Evolutionary conservation across 92 coral and sea anemone species (phyloP).

Genomic region (Parazoanthus atlanticus): DNA sequence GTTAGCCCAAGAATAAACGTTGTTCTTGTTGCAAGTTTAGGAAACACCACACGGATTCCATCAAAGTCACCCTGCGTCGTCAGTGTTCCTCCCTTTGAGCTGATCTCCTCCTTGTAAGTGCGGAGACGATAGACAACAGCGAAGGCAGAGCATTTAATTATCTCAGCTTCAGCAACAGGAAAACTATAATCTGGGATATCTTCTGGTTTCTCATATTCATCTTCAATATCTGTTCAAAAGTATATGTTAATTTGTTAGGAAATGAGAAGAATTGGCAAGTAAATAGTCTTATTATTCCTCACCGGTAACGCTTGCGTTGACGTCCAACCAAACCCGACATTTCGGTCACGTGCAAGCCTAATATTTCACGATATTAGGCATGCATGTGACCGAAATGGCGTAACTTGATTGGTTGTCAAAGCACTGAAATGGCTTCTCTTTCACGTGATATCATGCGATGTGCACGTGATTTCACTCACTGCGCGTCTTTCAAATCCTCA

Average conservation of each 20-base stretch:
- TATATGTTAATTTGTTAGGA: not conserved
- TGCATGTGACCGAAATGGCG: too few species aligned
- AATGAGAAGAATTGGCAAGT: not conserved
- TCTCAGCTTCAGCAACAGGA: constrained; percentile 24
- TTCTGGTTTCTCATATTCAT: constrained; percentile 18
- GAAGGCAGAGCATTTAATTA: constrained; percentile 12
- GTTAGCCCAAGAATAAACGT: constrained; percentile 9
- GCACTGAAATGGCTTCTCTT: too few species aligned
- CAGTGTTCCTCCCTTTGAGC: constrained; percentile 3
- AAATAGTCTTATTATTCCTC: too few species aligned
- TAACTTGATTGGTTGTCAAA: too few species aligned
- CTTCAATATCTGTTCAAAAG: constrained; percentile 22
- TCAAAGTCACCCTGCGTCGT: not conserved
- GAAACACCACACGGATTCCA: constrained; percentile 1
- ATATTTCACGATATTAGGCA: too few species aligned
- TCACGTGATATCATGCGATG: too few species aligned
- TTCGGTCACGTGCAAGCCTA: too few species aligned
- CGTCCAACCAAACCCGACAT: too few species aligned
- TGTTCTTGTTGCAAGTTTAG: constrained; percentile 15
- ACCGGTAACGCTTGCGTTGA: too few species aligned
- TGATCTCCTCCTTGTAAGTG: not conserved
- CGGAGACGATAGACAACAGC: constrained; percentile 34
- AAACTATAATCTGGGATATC: constrained; percentile 1
- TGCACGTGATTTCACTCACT: too few species aligned
- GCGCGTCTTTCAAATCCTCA: too few species aligned